Base-by-base conservation (phyloP, 2,888 invertebrate genomes). In the Stenotaenia linearis region DNA sequence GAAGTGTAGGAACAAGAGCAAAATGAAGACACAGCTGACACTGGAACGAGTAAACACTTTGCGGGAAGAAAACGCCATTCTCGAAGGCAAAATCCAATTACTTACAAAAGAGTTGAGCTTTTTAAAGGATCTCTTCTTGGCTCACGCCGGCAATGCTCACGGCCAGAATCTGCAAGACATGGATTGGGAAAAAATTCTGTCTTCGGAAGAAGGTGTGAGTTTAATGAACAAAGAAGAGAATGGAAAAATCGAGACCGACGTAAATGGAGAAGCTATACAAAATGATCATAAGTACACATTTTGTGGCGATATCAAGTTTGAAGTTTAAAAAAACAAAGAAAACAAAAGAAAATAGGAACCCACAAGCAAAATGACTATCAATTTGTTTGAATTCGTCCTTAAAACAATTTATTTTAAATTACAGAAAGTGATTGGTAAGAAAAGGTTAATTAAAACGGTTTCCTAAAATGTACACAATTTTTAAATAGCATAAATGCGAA, bases 81-180 rank as follows among this genome's bases (percentile, higher is more conserved):
- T 94, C 32, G 92, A 93, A 85, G 92, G 93, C 83, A 93, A 93
- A 86, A 93, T 94, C 1, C 92, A 92, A 84, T 91, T 92, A 79
- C 87, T 94, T n/a, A 92, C 92, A 12, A 92, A 93, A 85, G 93
- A 94, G 85, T 86, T 94, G 28, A 91, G 91, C 75, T 92, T 94
- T 84, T 87, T 94, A 10, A 94, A 94, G 86, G 93, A 94, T 84
- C 87, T 94, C 79, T 93, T 94, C 84, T 86, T 94, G 82, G 92
- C 93, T 5, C 93, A 93, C 85, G 93, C 93, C 45, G 91, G 93
- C 83, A 91, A 79, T 78, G 83, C 85, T 30, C 85, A 85, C 79
- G 85, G 84, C 30, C 83, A 84, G 12, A 83, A 84, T 32, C 78
- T 86, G 45, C 83, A 84, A 80, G 85, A 85, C 32, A 81, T 85